Evolutionary conservation across 2,797 vertebrate genomes (phyloP), one percentile per base, ranked within the genome.

Genomic region (Tapera naevia): DNA sequence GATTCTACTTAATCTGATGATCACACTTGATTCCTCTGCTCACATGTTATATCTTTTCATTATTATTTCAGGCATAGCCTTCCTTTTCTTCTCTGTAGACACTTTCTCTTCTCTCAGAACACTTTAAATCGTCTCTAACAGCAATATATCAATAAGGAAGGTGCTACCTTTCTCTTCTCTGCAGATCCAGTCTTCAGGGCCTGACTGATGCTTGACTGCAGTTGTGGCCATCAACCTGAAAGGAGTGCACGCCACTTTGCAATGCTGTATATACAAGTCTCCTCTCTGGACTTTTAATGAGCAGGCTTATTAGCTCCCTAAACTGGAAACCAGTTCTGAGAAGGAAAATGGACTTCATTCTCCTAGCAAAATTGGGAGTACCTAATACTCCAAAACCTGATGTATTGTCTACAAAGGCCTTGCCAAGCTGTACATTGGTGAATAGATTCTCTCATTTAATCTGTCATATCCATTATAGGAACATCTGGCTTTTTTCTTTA

Each of bases 321-420:
- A 45, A 15, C 8, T 33, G 82, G 41, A 75, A 78, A 28, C 27
- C 9, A 28, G 39, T 19, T 64, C 45, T 86, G 72, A 85, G 39
- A 18, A 64, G 13, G 53, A 35, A 87, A 86, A 65, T 13, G 14
- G 37, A 64, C 24, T 27, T 43, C 58, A 3, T 43, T 81, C 41
- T 90, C 41, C 17, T 27, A 7, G 3, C 0, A 1, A 4, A 10
- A 33, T 0, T 53, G 21, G 35, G 69, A 75, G 46, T 50, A 74
- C 17, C 48, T 64, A 39, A 11, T 14, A 9, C 58, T 71, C 72
- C 41, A 28, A 76, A 67, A 35, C 14, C 39, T 6, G 9, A 67
- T 30, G 37, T 22, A 9, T 6, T 1, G 0, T n/a, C 50, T 75
- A 28, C 65, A 71, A 43, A 82, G 25, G 17, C 39, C 19, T 82